Percentiles rank a stretch among this genome's conserved stretches.
phyloP scores from a whole-genome alignment of 2,888 invertebrate genomes.

The Trisateles emortualis region DNA sequence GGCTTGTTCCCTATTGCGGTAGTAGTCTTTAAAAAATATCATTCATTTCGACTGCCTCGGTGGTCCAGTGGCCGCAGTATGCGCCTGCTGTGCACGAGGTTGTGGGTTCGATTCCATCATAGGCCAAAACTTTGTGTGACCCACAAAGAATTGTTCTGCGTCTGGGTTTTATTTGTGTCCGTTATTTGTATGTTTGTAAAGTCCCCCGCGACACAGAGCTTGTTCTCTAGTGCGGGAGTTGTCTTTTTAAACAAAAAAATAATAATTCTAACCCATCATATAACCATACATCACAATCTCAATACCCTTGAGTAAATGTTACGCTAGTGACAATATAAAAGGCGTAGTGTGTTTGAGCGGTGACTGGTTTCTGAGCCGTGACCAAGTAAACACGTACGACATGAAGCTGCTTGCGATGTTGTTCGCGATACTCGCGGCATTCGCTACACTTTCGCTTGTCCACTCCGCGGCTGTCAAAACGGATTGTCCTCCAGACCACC shows the following conservation, averaged over 20 bases:
- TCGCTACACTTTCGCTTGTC: constrained; percentile 3
- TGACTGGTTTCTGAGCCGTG: constrained; percentile 3
- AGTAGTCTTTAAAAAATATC: too few species aligned
- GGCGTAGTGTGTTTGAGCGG: background rate
- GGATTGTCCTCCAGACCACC: constrained; percentile 14
- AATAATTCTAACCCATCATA: background rate
- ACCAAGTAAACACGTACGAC: constrained; percentile 4
- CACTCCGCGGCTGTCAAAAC: constrained; percentile 10
- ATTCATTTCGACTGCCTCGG: too few species aligned
- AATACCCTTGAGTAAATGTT: constrained; percentile 23
- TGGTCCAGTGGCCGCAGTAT: too few species aligned
- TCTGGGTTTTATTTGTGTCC: too few species aligned
- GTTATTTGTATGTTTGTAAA: background rate
- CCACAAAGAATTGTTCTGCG: too few species aligned
- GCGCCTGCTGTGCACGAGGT: too few species aligned
- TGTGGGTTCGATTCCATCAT: too few species aligned
- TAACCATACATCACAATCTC: constrained; percentile 2
- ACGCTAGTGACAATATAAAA: constrained; percentile 19
- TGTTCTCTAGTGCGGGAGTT: background rate
- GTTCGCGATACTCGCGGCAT: constrained; percentile 9
- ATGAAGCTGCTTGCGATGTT: constrained; percentile 14
- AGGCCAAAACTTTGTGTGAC: too few species aligned
- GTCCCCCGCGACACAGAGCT: background rate
- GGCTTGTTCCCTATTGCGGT: too few species aligned
- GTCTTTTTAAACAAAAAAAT: too few species aligned